Base-by-base conservation (phyloP, 2,888 invertebrate species). In the Eupsilia transversa region DNA sequence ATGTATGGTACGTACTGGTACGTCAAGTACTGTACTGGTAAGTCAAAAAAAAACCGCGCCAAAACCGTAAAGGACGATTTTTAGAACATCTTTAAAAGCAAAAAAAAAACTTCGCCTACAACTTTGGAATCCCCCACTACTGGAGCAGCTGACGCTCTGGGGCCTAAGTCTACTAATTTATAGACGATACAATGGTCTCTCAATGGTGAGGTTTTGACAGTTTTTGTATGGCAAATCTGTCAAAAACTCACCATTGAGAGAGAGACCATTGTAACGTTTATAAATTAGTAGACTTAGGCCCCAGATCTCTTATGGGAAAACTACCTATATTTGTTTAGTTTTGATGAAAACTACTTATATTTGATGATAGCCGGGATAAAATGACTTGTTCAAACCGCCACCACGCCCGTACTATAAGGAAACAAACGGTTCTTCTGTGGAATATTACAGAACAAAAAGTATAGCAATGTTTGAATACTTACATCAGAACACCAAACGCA, bases 401-500 rank as follows among this genome's bases (percentile, higher is more conserved):
- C 14, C 54, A 38, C 43, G 27, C 54, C 54, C 12, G 14, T 54
- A 52, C n/a, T 27, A 12, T 12, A 27, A 14, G 27, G 6, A 27
- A 52, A n/a, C 3, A 10, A 12, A 10, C 6, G 2, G 20, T 20
- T n/a, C 6, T 27, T 20, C 12, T 38, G 35, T 38, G 27, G 12
- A 38, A 66, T 66, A 5, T 35, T n/a, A 52, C 10, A 52, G 23
- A 67, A 54, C 20, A 35, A 52, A 54, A 38, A 38, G 20, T 38
- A 20, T 56, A 67, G 7, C 9, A n/a, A 65, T 43, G 12, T 14
- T 33, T 17, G 7, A 63, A 49, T 38, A 65, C 77, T 84, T 87
- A 94, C 95, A 72, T 90, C 84, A 3, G 89, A 78, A 82, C 95
- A 95, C 95, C 95, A 95, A 30, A 92, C 89, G 75, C 95, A 95